Percentiles rank a stretch among this genome's conserved stretches.
Evolutionary conservation across 2,888 invertebrate species (phyloP).

Genomic region (Perizoma affinitatum): DNA sequence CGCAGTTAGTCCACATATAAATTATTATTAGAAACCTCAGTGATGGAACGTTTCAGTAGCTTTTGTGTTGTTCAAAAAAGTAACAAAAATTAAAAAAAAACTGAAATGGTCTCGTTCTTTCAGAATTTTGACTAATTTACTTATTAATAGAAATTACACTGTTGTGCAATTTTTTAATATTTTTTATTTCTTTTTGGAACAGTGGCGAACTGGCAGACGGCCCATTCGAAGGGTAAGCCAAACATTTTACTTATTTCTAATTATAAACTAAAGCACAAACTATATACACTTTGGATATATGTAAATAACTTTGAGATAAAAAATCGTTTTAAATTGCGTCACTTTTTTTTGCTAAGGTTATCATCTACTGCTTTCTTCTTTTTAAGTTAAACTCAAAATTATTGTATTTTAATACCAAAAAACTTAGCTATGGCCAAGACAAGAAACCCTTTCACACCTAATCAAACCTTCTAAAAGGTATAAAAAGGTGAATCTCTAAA

Average conservation of each 20-base stretch:
- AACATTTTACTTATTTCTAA: conserved; percentile 20
- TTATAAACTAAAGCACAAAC: conserved; percentile 7
- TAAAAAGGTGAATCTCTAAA: conserved; percentile 54
- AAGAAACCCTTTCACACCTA: conserved; percentile 74
- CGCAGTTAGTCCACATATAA: too few relatives aligned
- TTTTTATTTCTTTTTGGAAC: conserved; percentile 34
- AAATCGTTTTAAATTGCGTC: too few relatives aligned
- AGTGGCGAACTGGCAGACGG: conserved; percentile 36
- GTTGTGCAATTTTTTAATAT: conserved; percentile 32
- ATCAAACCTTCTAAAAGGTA: conserved; percentile 68
- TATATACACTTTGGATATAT: background rate
- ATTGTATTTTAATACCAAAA: conserved; percentile 6
- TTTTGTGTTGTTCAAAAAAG: too few relatives aligned
- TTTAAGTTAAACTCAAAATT: too few relatives aligned
- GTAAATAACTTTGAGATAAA: background rate
- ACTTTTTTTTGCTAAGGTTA: too few relatives aligned
- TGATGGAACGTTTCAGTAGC: too few relatives aligned
- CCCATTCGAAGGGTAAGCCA: conserved; percentile 33
- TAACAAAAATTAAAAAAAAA: too few relatives aligned
- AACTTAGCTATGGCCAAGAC: conserved; percentile 10
- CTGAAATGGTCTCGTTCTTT: too few relatives aligned
- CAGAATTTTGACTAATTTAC: background rate
- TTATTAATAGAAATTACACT: conserved; percentile 14
- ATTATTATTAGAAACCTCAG: too few relatives aligned
- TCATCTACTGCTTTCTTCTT: too few relatives aligned